Base-by-base conservation (phyloP, 2,888 invertebrate genomes). In the Timema cristinae region DNA sequence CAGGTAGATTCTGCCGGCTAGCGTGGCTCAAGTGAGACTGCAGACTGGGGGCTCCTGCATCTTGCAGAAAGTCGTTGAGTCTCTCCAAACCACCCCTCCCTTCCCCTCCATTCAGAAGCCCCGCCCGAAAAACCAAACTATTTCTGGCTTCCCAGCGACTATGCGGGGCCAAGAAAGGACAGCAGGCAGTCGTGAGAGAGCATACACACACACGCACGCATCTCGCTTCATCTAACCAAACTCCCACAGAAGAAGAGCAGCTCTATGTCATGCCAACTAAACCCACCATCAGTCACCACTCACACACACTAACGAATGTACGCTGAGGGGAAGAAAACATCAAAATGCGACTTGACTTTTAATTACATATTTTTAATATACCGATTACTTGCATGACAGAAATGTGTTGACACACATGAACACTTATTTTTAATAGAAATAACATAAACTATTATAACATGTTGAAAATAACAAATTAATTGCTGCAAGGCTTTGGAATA, bases 151-250 rank as follows among this genome's bases (percentile, higher is more conserved):
- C 70, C 66, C 48, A 82, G 82, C 81, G 84, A 83, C 76, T 77
- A 73, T 84, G 81, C 75, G 77, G 71, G 73, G 75, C 86, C 86
- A 86, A 87, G 86, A 86, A 87, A 86, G 86, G 86, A 84, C 85
- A 84, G 70, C 67, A 67, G 70, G 59, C 72, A 15, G 63, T 32
- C 32, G 32, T 63, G 63, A 32, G 63, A 48, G 56, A 32, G 56
- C 51, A 56, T 68, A 49, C 56, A 56, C n/a, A 49, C 48, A 13
- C 50, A 50, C 47, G 51, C 50, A 50, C 48, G 50, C 47, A 51
- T 70, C 50, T 49, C n/a, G 50, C 59, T 50, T 7, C 32, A 32
- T 50, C 63, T 50, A 13, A 32, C 68, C 54, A n/a, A 8, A 15
- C 67, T 67, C 51, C 54, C 68, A 16, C 68, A 61, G 47, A 61